phyloP scores from a whole-genome alignment of 2,113 vertebrate genomes.

The Pelusios castaneus region DNA sequence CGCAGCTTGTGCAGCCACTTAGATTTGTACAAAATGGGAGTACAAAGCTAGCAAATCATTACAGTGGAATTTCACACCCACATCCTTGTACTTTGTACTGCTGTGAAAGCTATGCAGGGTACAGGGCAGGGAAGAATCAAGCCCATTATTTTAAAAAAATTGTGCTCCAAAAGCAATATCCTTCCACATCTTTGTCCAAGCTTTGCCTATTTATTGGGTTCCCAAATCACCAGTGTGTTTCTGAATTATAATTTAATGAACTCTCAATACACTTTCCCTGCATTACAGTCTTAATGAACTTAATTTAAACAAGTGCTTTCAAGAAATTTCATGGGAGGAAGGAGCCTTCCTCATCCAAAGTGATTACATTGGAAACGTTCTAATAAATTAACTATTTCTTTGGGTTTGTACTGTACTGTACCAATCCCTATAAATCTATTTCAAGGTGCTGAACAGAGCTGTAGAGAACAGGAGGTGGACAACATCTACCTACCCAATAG shows the following conservation, averaged over 20 bases:
- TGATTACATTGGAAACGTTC: neutral
- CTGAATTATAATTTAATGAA: neutral
- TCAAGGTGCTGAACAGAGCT: too few relatives aligned
- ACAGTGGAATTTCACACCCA: accelerated
- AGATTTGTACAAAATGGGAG: neutral
- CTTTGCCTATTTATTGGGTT: neutral
- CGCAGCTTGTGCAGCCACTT: neutral
- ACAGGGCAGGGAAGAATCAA: accelerated
- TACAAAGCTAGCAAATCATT: accelerated
- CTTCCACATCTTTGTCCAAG: neutral
- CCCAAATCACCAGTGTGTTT: accelerated
- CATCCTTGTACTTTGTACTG: neutral
- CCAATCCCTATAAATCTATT: accelerated
- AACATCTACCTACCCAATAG: neutral
- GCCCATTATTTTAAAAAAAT: neutral
- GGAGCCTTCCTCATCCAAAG: neutral
- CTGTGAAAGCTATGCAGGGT: neutral
- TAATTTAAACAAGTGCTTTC: neutral
- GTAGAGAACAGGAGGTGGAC: neutral
- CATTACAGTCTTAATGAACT: neutral
- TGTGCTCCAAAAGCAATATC: neutral
- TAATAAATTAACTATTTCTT: neutral
- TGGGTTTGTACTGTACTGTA: neutral
- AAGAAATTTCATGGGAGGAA: neutral
- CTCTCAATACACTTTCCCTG: neutral